Base-by-base conservation (phyloP, 2,797 vertebrate species). In the Ctenopoma kingsleyae region DNA sequence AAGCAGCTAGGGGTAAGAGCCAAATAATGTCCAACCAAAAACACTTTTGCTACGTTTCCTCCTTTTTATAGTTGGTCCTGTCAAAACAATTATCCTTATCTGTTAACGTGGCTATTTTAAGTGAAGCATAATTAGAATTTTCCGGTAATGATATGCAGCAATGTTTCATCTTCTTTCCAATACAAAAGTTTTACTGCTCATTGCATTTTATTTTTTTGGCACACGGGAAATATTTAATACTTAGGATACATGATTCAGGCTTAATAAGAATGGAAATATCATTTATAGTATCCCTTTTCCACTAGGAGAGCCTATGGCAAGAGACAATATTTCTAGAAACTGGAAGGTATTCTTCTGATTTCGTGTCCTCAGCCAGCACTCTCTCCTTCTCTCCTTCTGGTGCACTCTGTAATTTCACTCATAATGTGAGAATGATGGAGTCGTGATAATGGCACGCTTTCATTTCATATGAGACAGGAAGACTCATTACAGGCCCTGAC, bases 61-160 rank as follows among this genome's bases (percentile, higher is more conserved):
- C 70, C 47, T 15, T 27, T 67, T 80, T 27, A 72, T 74, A 74
- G 83, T 54, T 20, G 9, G 36, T 48, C 78, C 86, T 86, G 90
- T 92, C 92, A 90, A 52, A 87, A 81, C 38, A 88, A 90, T 91
- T 88, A 81, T 77, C 79, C 81, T 60, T 56, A 76, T 88, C 85
- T 38, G 41, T 25, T 25, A 25, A 2, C 4, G 23, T 67, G 20
- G 65, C 80, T 91, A 86, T 88, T 89, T 87, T 77, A 72, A 84
- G 63, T 63, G 8, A n/a, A 62, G 78, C 74, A 62, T 66, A 68
- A 74, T 77, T 73, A 25, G 68, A 81, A 78, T 81, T 72, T 83
- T 89, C 81, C 75, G 76, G 74, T 87, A 77, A 89, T 86, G 76
- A 86, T 74, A 85, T 12, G 67, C 43, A 72, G 59, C 53, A 59